Conservation (phyloP, 2,888 invertebrate species). For the Sericinus montela region DNA sequence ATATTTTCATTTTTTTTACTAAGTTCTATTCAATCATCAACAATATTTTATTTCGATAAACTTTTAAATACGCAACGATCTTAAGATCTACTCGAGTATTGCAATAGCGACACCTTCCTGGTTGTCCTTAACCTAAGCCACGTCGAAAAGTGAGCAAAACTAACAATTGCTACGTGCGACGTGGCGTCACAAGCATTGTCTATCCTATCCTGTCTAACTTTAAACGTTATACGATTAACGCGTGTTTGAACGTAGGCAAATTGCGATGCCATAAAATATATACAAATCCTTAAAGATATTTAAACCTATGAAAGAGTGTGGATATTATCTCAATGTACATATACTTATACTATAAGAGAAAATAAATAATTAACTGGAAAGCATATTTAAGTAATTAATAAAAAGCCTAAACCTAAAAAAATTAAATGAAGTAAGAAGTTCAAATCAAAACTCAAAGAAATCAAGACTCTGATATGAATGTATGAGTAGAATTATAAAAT, state of each 20-base stretch:
- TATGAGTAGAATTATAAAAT: too few relatives aligned
- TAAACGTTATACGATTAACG: background rate
- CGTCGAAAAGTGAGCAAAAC: background rate
- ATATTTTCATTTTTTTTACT: background rate
- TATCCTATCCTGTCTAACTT: background rate
- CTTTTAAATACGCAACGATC: conserved; percentile 12
- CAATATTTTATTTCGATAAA: conserved; percentile 11
- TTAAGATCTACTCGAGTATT: conserved; percentile 1
- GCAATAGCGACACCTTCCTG: background rate
- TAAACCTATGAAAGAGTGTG: background rate
- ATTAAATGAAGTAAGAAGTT: too few relatives aligned
- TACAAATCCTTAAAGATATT: background rate
- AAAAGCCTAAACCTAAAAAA: too few relatives aligned
- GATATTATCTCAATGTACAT: background rate
- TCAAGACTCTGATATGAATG: too few relatives aligned
- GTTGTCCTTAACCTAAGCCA: background rate
- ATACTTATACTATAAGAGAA: too few relatives aligned
- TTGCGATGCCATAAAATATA: background rate
- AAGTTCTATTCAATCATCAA: background rate
- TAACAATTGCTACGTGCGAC: background rate
- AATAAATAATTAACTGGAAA: too few relatives aligned
- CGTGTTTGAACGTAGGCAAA: conserved; percentile 1
- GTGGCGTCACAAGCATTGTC: background rate
- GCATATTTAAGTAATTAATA: too few relatives aligned
- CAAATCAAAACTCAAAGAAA: too few relatives aligned